Conservation (phyloP, 2,888 invertebrate genomes). For the Eretmocerus hayati region DNA sequence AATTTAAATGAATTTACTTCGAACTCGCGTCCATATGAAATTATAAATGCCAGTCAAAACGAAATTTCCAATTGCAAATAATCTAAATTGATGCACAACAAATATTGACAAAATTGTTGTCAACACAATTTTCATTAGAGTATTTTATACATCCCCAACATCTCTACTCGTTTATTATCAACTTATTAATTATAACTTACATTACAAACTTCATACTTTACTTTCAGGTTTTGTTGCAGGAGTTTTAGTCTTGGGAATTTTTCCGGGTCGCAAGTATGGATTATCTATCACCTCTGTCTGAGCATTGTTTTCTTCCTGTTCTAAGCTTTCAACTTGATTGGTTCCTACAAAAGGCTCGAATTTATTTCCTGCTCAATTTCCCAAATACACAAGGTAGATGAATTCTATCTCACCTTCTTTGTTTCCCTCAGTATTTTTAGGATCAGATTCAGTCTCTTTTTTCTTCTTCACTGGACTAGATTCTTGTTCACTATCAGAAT, state of each 20-base stretch:
- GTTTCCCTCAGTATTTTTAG: constrained; percentile 28
- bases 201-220: too few species aligned
- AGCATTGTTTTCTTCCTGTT: constrained; percentile 32
- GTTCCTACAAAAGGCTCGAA: constrained; percentile 13
- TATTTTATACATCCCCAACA: too few species aligned
- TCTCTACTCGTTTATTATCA: too few species aligned
- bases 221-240: constrained; percentile 9
- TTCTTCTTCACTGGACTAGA: constrained; percentile 41
- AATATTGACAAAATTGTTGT: too few species aligned
- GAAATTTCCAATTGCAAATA: too few species aligned
- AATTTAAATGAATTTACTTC: too few species aligned
- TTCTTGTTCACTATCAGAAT: constrained; percentile 59
- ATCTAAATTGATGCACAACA: too few species aligned
- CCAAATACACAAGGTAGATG: neutral
- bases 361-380: too few species aligned
- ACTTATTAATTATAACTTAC: too few species aligned
- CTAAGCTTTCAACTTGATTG: constrained; percentile 7
- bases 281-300: constrained; percentile 44
- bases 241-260: constrained; percentile 43
- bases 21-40: too few species aligned
- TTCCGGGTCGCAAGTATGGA: constrained; percentile 44
- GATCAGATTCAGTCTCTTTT: constrained; percentile 32
- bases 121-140: too few species aligned
- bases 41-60: too few species aligned
- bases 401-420: neutral